Percentiles rank a stretch among this genome's conserved stretches.
phyloP scores from a whole-genome alignment of 2,888 invertebrate species.

The Cheilosia grossa region DNA sequence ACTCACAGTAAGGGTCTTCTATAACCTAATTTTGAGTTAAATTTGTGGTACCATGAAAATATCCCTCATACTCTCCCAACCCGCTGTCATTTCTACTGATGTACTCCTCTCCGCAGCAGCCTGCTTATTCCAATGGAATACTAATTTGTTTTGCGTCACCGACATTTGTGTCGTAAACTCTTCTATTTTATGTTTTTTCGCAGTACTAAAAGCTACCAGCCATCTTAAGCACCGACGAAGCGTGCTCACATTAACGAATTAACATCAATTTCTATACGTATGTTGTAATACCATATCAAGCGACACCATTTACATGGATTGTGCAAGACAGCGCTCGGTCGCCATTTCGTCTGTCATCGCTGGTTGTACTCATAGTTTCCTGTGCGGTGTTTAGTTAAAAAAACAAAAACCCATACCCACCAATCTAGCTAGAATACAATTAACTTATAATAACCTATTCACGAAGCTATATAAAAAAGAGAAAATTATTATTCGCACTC shows the following conservation, averaged over 20 bases:
- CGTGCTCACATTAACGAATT: constrained; percentile 12
- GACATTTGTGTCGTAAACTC: too few relatives aligned
- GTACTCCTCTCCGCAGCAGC: too few relatives aligned
- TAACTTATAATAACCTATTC: constrained; percentile 36
- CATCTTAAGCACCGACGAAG: constrained; percentile 6
- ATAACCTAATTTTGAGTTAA: too few relatives aligned
- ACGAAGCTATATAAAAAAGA: constrained; percentile 36
- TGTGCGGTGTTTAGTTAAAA: neutral
- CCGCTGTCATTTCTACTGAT: too few relatives aligned
- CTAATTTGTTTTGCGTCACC: too few relatives aligned
- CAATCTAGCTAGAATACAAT: constrained; percentile 2
- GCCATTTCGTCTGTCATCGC: constrained; percentile 43
- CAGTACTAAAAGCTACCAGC: too few relatives aligned
- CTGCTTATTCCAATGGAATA: too few relatives aligned
- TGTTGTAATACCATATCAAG: constrained; percentile 22
- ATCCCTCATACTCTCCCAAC: too few relatives aligned
- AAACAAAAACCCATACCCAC: neutral
- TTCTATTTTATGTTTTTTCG: too few relatives aligned
- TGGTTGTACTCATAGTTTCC: constrained; percentile 20
- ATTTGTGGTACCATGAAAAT: too few relatives aligned
- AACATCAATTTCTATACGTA: neutral
- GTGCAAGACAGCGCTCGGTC: constrained; percentile 12
- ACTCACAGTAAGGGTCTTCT: too few relatives aligned
- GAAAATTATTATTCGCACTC: constrained; percentile 66
- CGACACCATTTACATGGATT: constrained; percentile 34